Evolutionary conservation across 2,113 vertebrate species (phyloP).

Genomic region (Marmota flaviventris): DNA sequence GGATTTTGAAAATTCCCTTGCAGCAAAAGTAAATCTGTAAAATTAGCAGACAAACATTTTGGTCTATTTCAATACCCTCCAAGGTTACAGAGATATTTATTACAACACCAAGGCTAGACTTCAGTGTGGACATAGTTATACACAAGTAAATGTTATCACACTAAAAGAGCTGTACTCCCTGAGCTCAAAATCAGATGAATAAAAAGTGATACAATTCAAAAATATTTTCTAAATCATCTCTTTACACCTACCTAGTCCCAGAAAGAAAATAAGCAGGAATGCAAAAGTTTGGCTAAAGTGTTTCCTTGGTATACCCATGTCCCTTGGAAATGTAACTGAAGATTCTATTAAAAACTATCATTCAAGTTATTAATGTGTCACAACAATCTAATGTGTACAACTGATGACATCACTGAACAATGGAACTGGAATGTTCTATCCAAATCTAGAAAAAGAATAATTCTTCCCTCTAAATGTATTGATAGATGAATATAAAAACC

Average conservation of each 20-base stretch:
- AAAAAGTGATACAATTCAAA: background rate
- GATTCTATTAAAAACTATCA: background rate
- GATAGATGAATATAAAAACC: background rate
- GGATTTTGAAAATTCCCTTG: background rate
- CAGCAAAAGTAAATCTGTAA: background rate
- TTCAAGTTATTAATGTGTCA: background rate
- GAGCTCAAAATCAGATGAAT: background rate
- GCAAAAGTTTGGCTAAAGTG: background rate
- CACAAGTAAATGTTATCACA: background rate
- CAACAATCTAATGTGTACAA: background rate
- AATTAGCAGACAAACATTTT: background rate
- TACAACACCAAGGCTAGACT: background rate
- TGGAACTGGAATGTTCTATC: background rate
- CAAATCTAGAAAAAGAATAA: conserved; percentile 6
- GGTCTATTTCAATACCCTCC: background rate
- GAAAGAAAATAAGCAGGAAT: background rate
- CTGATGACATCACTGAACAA: background rate
- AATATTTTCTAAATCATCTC: background rate
- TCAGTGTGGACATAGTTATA: background rate
- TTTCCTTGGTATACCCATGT: background rate
- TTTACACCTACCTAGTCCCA: background rate
- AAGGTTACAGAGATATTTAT: background rate
- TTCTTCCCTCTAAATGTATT: background rate
- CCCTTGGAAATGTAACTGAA: conserved; percentile 13
- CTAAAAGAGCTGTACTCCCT: background rate